Base-by-base conservation (phyloP, 2,888 invertebrate species). In the Notodonta dromedarius region DNA sequence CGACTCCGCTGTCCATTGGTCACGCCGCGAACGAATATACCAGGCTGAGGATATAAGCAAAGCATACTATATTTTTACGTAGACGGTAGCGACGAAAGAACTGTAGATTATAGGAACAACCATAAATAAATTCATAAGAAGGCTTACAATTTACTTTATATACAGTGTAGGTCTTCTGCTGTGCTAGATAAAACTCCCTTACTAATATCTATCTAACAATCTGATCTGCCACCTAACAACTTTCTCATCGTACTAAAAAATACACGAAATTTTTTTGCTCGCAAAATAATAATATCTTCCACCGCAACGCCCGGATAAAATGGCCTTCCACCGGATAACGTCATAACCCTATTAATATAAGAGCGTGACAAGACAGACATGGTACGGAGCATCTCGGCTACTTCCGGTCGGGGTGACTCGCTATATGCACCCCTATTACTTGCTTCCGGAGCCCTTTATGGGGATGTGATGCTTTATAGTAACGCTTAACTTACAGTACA, bases 261-360 rank as follows among this genome's bases (percentile, higher is more conserved):
- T 3, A 48, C 6, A 48, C 48, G n/a, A 16, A 11, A 8, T 9
- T 6, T 52, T 52, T 32, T 12, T 32, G 12, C 51, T 35, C 32
- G 16, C 52, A 35, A 35, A 52, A 52, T 24, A 11, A 52, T 32
- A 2, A 13, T 52, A 52, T 52, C 52, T 52, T 32, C 4, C 6
- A 24, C 11, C 52, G 52, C 32, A 32, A 50, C 50, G 16, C 50
- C 3, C 16, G 14, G 9, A 3, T 0, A 48, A 48, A 48, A 48
- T 48, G 16, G 16, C 16, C 50, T 4, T 12, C 12, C 52, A 32
- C 52, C 52, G 52, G 52, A 52, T 16, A 16, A 50, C 16, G 11
- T 9, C 14, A 50, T 50, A 50, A 35, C 52, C 52, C 32, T 24
- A 52, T 52, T 32, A 50, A 32, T 52, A 52, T 52, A 52, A 52